Conservation (phyloP, 1,140 invertebrate genomes). For the Apis dorsata region DNA sequence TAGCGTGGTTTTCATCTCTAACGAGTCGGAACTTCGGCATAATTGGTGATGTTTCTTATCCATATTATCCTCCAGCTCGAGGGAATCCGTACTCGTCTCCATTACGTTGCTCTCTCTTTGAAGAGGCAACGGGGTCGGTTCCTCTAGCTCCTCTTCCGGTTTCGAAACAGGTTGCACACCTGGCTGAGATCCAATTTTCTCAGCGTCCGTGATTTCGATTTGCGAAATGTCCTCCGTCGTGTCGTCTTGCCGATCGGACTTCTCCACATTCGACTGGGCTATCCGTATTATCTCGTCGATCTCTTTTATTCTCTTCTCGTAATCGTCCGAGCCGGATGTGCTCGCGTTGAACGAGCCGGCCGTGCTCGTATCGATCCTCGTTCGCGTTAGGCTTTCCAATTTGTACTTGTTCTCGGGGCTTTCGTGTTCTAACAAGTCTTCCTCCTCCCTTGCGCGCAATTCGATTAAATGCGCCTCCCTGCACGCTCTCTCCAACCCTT, state of each 20-base stretch:
- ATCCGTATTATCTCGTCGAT: slow-evolving; percentile 88
- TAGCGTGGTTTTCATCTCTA: slow-evolving; percentile 77
- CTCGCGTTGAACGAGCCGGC: slow-evolving; percentile 79
- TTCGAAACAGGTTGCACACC: neutral
- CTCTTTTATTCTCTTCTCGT: slow-evolving; percentile 86
- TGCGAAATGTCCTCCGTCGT: slow-evolving; percentile 78
- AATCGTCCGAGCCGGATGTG: slow-evolving; percentile 84
- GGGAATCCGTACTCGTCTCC: slow-evolving; percentile 83
- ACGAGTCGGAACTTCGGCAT: slow-evolving; percentile 77
- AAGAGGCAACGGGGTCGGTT: neutral
- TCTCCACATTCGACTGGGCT: slow-evolving; percentile 86
- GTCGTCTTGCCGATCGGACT: slow-evolving; percentile 82
- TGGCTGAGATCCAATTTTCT: slow-evolving; percentile 48
- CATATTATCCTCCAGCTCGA: slow-evolving; percentile 80
- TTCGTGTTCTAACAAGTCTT: slow-evolving; percentile 88
- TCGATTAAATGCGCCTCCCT: slow-evolving; percentile 90
- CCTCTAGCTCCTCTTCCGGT: slow-evolving; percentile 16
- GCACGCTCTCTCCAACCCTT: slow-evolving; percentile 93
- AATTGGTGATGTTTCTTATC: slow-evolving; percentile 72
- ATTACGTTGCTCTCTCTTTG: slow-evolving; percentile 76
- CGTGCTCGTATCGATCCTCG: slow-evolving; percentile 69
- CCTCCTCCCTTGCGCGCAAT: slow-evolving; percentile 91
- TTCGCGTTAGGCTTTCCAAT: slow-evolving; percentile 72
- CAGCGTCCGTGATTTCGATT: slow-evolving; percentile 73
- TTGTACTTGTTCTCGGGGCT: slow-evolving; percentile 83